Conservation (phyloP, 1,140 invertebrate species). For the Drosophila orosa region DNA sequence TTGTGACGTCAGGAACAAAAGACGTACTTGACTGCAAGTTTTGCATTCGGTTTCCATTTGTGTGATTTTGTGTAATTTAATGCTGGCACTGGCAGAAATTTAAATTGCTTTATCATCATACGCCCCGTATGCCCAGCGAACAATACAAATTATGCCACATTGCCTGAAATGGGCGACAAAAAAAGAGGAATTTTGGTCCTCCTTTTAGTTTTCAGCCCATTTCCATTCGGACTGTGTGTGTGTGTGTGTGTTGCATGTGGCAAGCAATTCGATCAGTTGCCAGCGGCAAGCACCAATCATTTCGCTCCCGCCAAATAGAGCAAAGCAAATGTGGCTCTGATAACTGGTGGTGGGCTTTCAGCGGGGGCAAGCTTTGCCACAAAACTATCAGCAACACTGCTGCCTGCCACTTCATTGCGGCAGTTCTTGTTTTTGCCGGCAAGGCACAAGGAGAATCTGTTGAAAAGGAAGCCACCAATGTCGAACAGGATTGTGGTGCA, state of each 20-base stretch:
- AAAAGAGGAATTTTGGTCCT: slow-evolving; percentile 23
- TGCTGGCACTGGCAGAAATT: slow-evolving; percentile 21
- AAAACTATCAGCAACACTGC: slow-evolving; percentile 59
- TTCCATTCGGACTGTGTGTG: slow-evolving; percentile 10
- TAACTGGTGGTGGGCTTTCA: slow-evolving; percentile 44
- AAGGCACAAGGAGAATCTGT: slow-evolving; percentile 18
- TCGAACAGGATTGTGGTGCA: slow-evolving; percentile 30
- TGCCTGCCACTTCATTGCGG: slow-evolving; percentile 28
- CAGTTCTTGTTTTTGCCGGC: slow-evolving; percentile 30
- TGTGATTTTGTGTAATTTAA: slow-evolving; percentile 51
- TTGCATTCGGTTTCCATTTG: slow-evolving; percentile 29
- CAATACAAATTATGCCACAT: slow-evolving; percentile 45
- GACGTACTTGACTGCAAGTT: slow-evolving; percentile 16
- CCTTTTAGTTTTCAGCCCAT: not conserved
- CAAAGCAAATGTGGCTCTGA: slow-evolving; percentile 61
- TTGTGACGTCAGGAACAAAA: slow-evolving; percentile 29
- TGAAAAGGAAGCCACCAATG: slow-evolving; percentile 42
- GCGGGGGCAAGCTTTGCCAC: slow-evolving; percentile 48
- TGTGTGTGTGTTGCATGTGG: slow-evolving; percentile 50
- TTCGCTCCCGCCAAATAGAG: slow-evolving; percentile 52
- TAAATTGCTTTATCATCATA: slow-evolving; percentile 49
- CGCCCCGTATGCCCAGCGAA: slow-evolving; percentile 52
- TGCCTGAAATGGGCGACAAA: slow-evolving; percentile 18
- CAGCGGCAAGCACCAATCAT: slow-evolving; percentile 59
- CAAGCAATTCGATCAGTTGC: slow-evolving; percentile 72